Percentiles rank a stretch among this genome's conserved stretches.
Conservation (phyloP, 2,888 invertebrate genomes). For the Colostygia pectinataria region DNA sequence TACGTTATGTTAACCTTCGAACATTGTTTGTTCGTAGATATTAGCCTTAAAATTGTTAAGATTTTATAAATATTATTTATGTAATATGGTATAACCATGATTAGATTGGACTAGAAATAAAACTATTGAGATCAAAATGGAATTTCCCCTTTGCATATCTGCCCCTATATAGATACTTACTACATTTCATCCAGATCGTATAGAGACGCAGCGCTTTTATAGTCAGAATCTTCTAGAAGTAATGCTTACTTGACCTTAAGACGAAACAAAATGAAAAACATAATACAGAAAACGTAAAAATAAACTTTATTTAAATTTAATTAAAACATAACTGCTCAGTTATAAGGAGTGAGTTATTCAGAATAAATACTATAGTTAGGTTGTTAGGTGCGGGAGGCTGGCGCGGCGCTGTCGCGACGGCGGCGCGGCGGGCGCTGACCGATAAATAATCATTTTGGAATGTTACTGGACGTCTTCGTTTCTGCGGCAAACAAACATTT, state of each 20-base stretch:
- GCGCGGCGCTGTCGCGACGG: conserved; percentile 34
- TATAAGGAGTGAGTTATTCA: conserved; percentile 55
- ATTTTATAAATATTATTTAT: too few species aligned
- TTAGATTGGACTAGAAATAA: too few species aligned
- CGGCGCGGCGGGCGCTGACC: conserved; percentile 45
- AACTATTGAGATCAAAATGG: too few species aligned
- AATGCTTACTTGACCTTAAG: conserved; percentile 3
- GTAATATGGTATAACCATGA: too few species aligned
- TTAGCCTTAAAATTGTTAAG: too few species aligned
- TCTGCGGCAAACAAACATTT: conserved; percentile 78
- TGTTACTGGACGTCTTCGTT: conserved; percentile 78
- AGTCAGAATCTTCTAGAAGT: neutral
- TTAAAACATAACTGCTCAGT: conserved; percentile 68
- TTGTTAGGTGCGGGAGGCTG: conserved; percentile 38
- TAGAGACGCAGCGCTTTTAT: too few species aligned
- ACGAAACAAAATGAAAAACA: conserved; percentile 54
- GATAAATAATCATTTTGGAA: conserved; percentile 75
- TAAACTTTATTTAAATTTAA: conserved; percentile 75
- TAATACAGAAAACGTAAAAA: conserved; percentile 76
- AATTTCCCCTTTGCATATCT: too few species aligned
- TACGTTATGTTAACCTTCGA: too few species aligned
- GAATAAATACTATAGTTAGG: conserved; percentile 62
- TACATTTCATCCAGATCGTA: too few species aligned
- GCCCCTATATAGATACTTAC: too few species aligned
- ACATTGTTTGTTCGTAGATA: too few species aligned